phyloP scores from a whole-genome alignment of 2,113 vertebrate species.

The Motacilla alba region DNA sequence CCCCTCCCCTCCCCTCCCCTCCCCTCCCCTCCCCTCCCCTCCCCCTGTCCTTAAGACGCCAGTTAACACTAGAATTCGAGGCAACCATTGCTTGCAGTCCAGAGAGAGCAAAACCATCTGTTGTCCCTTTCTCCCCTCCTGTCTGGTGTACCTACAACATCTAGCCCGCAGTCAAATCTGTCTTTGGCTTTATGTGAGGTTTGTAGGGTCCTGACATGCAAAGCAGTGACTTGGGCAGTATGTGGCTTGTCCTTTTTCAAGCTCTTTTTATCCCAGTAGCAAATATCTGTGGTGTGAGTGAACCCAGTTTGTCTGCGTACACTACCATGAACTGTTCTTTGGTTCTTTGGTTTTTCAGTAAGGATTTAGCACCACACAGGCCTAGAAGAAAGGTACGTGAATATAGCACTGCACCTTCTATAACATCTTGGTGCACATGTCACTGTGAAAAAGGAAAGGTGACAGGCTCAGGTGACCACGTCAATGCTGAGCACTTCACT shows the following conservation, averaged over 20 bases:
- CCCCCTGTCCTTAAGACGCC: background rate
- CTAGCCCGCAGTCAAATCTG: background rate
- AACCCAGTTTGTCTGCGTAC: background rate
- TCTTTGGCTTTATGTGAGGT: background rate
- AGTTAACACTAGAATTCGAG: background rate
- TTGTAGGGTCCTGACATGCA: background rate
- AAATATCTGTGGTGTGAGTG: background rate
- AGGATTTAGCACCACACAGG: background rate
- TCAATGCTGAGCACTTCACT: background rate
- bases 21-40: background rate
- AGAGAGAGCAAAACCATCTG: background rate
- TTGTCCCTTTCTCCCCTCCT: background rate
- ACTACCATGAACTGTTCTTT: background rate
- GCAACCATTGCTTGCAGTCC: background rate
- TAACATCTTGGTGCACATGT: background rate
- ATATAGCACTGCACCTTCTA: background rate
- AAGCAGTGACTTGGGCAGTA: background rate
- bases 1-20: background rate
- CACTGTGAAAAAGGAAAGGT: background rate
- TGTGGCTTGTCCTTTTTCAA: background rate
- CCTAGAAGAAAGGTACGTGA: background rate
- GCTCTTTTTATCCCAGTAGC: background rate
- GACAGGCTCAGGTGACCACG: background rate
- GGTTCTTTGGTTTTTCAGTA: background rate
- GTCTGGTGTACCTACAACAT: background rate